A percentile compares a stretch with the other conserved stretches of the same genome.
Evolutionary conservation across 2,888 invertebrate genomes (phyloP).

Genomic region (Aradus depressus): DNA sequence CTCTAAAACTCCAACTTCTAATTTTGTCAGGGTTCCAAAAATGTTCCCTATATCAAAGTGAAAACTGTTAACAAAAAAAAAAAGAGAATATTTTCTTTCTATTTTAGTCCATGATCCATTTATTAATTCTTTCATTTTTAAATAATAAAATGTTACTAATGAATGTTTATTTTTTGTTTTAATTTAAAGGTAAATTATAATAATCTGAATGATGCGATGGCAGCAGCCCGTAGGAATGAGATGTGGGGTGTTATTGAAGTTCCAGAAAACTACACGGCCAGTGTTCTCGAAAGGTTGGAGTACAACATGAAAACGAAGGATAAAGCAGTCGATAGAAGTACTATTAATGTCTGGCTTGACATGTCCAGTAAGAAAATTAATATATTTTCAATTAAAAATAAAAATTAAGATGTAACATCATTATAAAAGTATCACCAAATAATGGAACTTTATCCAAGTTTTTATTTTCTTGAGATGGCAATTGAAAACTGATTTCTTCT

Average conservation of each 20-base stretch:
- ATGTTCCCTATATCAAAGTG: no score
- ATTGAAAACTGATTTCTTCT: not conserved
- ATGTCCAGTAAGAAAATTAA: slow-evolving; percentile 59
- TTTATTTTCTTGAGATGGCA: not conserved
- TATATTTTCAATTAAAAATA: not conserved
- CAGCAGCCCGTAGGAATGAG: slow-evolving; percentile 56
- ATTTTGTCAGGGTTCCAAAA: no score
- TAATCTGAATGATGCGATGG: slow-evolving; percentile 49
- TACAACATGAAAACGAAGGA: slow-evolving; percentile 47
- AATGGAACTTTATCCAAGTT: not conserved
- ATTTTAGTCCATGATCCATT: no score
- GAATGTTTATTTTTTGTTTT: no score
- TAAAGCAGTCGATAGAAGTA: slow-evolving; percentile 50
- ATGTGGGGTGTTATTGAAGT: slow-evolving; percentile 70
- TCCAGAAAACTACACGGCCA: slow-evolving; percentile 60
- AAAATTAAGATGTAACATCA: not conserved
- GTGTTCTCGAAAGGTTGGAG: slow-evolving; percentile 51
- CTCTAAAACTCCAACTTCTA: no score
- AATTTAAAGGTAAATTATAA: slow-evolving; percentile 43
- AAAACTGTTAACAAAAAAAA: no score
- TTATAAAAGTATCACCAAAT: not conserved
- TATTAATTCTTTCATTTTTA: no score
- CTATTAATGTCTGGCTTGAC: slow-evolving; percentile 63
- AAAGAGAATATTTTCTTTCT: no score
- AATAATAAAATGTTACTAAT: no score